Evolutionary conservation across 2,113 vertebrate genomes (phyloP), one percentile per base, ranked within the genome.

Genomic region (Crypturellus undulatus): DNA sequence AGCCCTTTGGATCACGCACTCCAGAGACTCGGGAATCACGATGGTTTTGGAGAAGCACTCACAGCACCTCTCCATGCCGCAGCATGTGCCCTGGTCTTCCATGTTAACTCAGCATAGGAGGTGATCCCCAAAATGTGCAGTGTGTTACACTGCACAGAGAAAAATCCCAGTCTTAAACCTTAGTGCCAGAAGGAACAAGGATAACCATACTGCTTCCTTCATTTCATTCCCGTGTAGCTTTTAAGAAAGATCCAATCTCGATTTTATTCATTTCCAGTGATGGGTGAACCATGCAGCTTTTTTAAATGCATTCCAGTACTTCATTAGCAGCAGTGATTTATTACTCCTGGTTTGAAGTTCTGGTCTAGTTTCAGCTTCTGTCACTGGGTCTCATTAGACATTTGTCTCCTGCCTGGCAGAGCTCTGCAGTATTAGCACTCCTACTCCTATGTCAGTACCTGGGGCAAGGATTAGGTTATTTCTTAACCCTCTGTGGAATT

Each of bases 31-130:
- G 38, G 79, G 25, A 51, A 54, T 11, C 38, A 19, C 49, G 7
- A 8, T 1, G 1, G 6, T 16, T 43, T 65, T 17, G 51, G 64
- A 28, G 20, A 19, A 20, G 22, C 36, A 9, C 0, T 0, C 30
- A 28, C 59, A 72, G 26, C 32, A 13, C 22, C 13, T 10, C 4
- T 10, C 30, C 13, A 36, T 26, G 6, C 18, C n/a, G 16, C 14
- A 17, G 28, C 34, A 4, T 9, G n/a, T 36, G n/a, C 60, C 6
- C 28, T 22, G 8, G 19, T 47, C 3, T 0, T 12, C 12, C 47
- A 28, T 34, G 49, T 43, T 20, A 15, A 6, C 8, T 36, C 32
- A 3, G 7, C 36, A 21, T 6, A 7, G 1, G 12, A 45, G 21
- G 51, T 7, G 18, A 5, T 36, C 26, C 52, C 26, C 24, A 54